Conservation (phyloP, 1,140 invertebrate species). For the Solenopsis fugax region DNA sequence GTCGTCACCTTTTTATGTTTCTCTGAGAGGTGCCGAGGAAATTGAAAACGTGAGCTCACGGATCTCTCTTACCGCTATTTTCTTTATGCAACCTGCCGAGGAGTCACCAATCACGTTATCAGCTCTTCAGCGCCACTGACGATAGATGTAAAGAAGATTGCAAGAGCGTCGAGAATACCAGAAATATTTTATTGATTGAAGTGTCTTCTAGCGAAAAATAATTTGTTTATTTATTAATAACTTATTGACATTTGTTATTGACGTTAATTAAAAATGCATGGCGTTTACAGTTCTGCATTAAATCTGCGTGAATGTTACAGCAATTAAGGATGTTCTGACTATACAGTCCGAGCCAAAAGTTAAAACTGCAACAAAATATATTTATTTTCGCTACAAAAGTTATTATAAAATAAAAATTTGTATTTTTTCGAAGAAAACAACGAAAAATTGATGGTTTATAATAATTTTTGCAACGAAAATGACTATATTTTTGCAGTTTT, state of each 20-base stretch:
- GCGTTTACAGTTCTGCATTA: not conserved
- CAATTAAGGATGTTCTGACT: too few species aligned
- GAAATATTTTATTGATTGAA: not conserved
- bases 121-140: not conserved
- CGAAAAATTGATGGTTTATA: too few species aligned
- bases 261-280: not conserved
- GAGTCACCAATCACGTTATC: not conserved
- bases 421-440: too few species aligned
- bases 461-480: too few species aligned
- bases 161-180: not conserved
- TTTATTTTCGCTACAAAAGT: too few species aligned
- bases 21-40: not conserved
- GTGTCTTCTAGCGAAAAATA: not conserved
- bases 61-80: not conserved
- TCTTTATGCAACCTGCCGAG: not conserved
- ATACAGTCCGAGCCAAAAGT: too few species aligned
- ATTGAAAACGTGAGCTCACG: conserved; percentile 36
- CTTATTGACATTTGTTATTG: not conserved
- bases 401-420: too few species aligned
- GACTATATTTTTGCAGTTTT: too few species aligned
- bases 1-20: not conserved
- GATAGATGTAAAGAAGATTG: not conserved
- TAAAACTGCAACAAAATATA: too few species aligned
- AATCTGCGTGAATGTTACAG: not conserved
- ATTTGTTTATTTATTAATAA: conserved; percentile 4